These are phyloP conservation scores for Rhorus exstirpatorius DNA, from an alignment of 2,888 invertebrate species.

Conservation along the genomic window DNA sequence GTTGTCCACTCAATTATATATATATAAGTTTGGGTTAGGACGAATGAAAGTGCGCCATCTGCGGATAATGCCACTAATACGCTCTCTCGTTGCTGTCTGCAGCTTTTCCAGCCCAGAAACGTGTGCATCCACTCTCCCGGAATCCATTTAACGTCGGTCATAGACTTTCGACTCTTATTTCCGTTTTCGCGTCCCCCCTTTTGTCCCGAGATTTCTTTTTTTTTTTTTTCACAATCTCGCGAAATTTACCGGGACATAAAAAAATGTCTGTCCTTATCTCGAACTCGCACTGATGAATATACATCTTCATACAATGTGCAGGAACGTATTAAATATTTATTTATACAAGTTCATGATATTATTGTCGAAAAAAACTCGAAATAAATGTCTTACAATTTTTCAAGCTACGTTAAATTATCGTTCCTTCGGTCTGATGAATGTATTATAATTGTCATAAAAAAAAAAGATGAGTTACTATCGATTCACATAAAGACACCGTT, in stretches of 20 bases:
- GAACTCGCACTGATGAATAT: too few species aligned
- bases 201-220: constrained; percentile 3
- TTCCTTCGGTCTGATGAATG: too few species aligned
- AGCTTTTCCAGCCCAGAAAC: constrained; percentile 12
- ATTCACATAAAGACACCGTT: too few species aligned
- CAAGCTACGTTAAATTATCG: too few species aligned
- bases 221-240: constrained; percentile 2
- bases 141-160: constrained; percentile 62
- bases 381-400: too few species aligned
- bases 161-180: constrained; percentile 62
- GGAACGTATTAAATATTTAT: too few species aligned
- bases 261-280: too few species aligned
- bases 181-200: constrained; percentile 7
- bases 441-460: too few species aligned
- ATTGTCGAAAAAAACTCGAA: too few species aligned
- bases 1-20: constrained; percentile 30
- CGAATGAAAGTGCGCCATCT: constrained; percentile 73
- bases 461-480: too few species aligned
- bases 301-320: too few species aligned
- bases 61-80: constrained; percentile 75
- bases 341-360: too few species aligned
- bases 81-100: constrained; percentile 29
- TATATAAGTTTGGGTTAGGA: constrained; percentile 21
- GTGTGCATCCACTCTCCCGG: constrained; percentile 17
- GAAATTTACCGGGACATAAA: not conserved